phyloP scores from a whole-genome alignment of 2,113 vertebrate genomes.

The Ariopsis seemanni region DNA sequence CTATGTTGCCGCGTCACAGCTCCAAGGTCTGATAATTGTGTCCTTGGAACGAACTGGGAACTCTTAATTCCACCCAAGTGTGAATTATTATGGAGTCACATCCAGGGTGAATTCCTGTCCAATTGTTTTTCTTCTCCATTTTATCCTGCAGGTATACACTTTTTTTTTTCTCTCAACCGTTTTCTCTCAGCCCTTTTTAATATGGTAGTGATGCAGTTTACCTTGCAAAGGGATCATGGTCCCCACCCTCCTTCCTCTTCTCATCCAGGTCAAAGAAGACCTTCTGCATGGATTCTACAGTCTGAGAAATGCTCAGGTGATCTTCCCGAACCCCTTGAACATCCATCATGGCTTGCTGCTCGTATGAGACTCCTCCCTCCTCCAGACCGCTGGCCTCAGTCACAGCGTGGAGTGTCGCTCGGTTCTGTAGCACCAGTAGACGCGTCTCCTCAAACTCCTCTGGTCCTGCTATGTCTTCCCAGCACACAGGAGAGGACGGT shows the following conservation, averaged over 20 bases:
- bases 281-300: conserved; percentile 68
- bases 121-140: not conserved
- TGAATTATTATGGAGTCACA: not conserved
- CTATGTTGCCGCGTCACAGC: not conserved
- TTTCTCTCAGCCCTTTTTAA: not conserved
- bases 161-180: not conserved
- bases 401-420: conserved; percentile 71
- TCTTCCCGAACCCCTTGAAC: conserved; percentile 68
- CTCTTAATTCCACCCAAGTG: not conserved
- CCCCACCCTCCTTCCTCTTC: conserved; percentile 67
- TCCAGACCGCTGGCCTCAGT: conserved; percentile 68
- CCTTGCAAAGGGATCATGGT: conserved; percentile 63
- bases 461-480: conserved; percentile 69
- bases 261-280: conserved; percentile 72
- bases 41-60: not conserved
- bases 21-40: not conserved
- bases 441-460: conserved; percentile 73
- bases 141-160: not conserved
- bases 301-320: conserved; percentile 63
- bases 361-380: conserved; percentile 67
- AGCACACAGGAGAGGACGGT: conserved; percentile 65
- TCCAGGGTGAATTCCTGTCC: not conserved
- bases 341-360: conserved; percentile 68
- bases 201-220: conserved; percentile 43
- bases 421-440: conserved; percentile 74